Evolutionary conservation across 2,888 invertebrate species (phyloP).

Genomic region (Ptilodon capucinus): DNA sequence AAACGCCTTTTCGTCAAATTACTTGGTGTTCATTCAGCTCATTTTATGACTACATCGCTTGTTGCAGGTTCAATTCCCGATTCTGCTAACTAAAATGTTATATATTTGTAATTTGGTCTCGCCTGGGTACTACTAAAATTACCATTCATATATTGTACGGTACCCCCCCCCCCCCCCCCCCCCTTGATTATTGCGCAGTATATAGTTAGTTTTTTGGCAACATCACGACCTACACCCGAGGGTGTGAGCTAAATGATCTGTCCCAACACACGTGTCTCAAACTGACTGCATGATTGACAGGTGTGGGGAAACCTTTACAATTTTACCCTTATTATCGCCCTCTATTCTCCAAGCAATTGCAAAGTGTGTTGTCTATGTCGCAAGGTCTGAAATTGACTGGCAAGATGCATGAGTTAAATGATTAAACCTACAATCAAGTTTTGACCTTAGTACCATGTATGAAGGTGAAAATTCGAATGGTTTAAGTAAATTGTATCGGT

Average conservation of each 20-base stretch:
- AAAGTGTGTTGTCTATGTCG: not conserved
- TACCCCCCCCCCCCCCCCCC: too few relatives aligned
- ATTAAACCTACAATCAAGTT: not conserved
- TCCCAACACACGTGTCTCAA: conserved; percentile 49
- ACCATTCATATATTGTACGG: too few relatives aligned
- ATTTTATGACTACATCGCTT: too few relatives aligned
- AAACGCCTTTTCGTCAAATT: too few relatives aligned
- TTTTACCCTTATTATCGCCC: not conserved
- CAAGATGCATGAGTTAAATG: not conserved
- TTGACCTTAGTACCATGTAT: conserved; percentile 7
- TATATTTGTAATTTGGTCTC: too few relatives aligned
- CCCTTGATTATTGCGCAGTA: too few relatives aligned
- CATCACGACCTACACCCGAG: conserved; percentile 5
- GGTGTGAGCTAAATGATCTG: conserved; percentile 46
- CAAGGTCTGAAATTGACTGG: not conserved
- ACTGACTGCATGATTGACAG: conserved; percentile 55
- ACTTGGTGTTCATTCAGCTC: too few relatives aligned
- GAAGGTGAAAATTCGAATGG: conserved; percentile 12
- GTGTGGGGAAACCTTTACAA: conserved; percentile 34
- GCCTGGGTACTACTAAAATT: too few relatives aligned
- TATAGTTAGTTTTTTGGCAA: too few relatives aligned
- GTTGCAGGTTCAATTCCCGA: too few relatives aligned
- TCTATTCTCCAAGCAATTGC: conserved; percentile 4
- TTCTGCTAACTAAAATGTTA: too few relatives aligned
- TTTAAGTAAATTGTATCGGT: conserved; percentile 17